Percentiles rank a stretch among this genome's conserved stretches.
phyloP scores from a whole-genome alignment of 2,797 vertebrate species.

The Eupleurogrammus muticus region DNA sequence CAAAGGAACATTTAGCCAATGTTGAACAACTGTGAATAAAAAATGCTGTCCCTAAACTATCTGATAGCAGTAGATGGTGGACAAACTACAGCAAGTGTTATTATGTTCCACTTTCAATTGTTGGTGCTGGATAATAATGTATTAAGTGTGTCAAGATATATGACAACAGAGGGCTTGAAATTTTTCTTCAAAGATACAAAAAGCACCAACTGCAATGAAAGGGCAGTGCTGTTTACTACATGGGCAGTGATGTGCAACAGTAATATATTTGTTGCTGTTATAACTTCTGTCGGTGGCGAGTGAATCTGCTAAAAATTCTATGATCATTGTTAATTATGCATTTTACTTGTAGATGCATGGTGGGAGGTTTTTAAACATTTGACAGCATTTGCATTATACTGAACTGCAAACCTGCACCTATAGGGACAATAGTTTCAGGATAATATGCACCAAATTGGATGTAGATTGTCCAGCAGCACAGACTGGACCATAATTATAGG shows the following conservation, averaged over 20 bases:
- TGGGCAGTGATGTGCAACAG: conserved; percentile 37
- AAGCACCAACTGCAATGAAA: background rate
- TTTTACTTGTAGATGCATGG: background rate
- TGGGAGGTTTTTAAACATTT: background rate
- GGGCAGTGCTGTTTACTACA: conserved; percentile 12
- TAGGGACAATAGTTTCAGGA: conserved; percentile 3
- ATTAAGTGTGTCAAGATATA: background rate
- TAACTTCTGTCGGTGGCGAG: conserved; percentile 13
- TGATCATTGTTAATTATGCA: conserved; percentile 1
- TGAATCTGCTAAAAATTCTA: background rate
- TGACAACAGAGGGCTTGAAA: background rate
- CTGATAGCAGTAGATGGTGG: background rate
- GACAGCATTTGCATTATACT: background rate
- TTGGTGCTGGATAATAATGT: background rate
- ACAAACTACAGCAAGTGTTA: background rate
- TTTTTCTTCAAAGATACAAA: conserved; percentile 4
- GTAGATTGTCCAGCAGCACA: background rate
- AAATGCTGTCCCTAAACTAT: conserved; percentile 7
- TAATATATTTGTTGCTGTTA: background rate
- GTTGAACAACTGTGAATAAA: background rate
- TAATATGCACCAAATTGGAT: background rate
- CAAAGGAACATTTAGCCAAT: conserved; percentile 53
- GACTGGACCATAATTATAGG: conserved; percentile 18
- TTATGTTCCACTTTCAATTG: background rate
- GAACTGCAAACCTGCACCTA: background rate